phyloP scores from a whole-genome alignment of 2,888 invertebrate genomes.

The Gryllus longicercus region DNA sequence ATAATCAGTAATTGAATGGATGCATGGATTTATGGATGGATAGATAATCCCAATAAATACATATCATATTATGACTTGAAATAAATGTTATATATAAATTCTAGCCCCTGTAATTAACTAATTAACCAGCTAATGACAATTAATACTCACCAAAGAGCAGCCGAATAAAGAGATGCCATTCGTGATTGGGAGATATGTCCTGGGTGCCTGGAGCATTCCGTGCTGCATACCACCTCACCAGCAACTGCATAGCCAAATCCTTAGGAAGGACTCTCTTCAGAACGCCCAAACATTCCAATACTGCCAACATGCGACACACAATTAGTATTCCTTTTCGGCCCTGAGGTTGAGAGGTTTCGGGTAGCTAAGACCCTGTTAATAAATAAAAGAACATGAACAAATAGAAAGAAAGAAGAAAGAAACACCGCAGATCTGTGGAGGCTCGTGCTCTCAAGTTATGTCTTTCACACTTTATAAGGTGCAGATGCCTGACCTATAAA shows the following conservation, averaged over 20 bases:
- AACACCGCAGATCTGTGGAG: background rate
- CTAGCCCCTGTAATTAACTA: too few relatives aligned
- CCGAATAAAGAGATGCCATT: conserved; percentile 73
- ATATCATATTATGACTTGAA: too few relatives aligned
- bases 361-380: conserved; percentile 5
- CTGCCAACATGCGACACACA: conserved; percentile 48
- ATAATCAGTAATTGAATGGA: too few relatives aligned
- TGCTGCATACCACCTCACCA: conserved; percentile 82
- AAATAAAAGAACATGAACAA: conserved; percentile 18
- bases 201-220: conserved; percentile 83
- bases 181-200: conserved; percentile 69
- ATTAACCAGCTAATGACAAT: too few relatives aligned
- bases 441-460: too few relatives aligned
- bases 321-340: background rate
- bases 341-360: background rate
- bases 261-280: conserved; percentile 70
- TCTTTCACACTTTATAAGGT: too few relatives aligned
- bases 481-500: too few relatives aligned
- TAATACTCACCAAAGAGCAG: conserved; percentile 53
- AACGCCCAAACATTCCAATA: conserved; percentile 67
- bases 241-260: conserved; percentile 69
- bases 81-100: too few relatives aligned
- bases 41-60: too few relatives aligned
- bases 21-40: too few relatives aligned
- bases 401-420: conserved; percentile 18